Evolutionary conservation across 1,140 invertebrate species (phyloP).

Genomic region (Atta colombica): DNA sequence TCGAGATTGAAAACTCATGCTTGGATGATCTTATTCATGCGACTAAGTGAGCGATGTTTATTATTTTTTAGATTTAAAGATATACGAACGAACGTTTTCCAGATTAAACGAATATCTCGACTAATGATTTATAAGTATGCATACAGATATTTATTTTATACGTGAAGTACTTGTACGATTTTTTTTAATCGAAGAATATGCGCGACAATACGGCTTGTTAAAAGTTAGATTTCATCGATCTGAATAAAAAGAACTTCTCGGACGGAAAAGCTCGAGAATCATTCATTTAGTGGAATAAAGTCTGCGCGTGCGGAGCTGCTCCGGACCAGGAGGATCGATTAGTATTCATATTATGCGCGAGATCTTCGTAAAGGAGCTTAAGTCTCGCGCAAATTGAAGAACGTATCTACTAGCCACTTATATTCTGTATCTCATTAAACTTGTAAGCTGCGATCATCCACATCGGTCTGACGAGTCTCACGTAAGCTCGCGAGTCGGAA

Average conservation of each 20-base stretch:
- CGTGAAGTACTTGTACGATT: not conserved
- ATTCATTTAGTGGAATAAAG: conserved; percentile 55
- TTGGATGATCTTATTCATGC: not conserved
- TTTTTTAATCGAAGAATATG: not conserved
- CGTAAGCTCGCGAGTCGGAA: conserved; percentile 13
- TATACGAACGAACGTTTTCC: not conserved
- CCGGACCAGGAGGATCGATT: conserved; percentile 28
- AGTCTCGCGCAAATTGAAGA: conserved; percentile 56
- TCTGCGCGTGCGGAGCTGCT: not conserved
- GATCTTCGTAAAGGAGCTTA: conserved; percentile 53
- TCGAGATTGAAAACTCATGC: not conserved
- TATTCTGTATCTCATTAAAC: conserved; percentile 54
- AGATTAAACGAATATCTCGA: not conserved
- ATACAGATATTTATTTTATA: not conserved
- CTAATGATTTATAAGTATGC: not conserved
- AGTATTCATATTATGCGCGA: conserved; percentile 56
- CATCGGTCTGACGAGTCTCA: not conserved
- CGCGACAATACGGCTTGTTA: conserved; percentile 34
- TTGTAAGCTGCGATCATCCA: conserved; percentile 48
- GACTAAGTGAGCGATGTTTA: not conserved
- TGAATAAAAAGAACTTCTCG: not conserved
- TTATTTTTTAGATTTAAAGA: not conserved
- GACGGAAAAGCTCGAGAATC: conserved; percentile 44
- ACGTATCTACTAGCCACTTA: conserved; percentile 44
- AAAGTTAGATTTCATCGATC: conserved; percentile 28